Base-by-base conservation (phyloP, 2,797 vertebrate genomes). In the Mallotus villosus region DNA sequence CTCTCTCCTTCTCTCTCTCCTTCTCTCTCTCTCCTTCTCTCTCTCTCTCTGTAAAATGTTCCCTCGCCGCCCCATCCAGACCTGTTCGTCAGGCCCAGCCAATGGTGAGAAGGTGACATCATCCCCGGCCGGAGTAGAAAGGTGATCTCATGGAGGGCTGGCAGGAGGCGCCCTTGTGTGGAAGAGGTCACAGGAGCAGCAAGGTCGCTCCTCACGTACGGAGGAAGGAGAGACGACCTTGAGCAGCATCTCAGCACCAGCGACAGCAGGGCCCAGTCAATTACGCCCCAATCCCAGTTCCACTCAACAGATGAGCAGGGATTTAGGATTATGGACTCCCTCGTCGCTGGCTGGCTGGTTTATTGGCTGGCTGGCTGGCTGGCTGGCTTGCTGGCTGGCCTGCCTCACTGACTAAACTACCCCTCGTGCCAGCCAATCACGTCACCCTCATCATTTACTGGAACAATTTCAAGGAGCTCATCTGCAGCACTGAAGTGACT, bases 71-170 rank as follows among this genome's bases (percentile, higher is more conserved):
- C 64, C 11, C 51, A 17, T 41, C 25, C 62, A 27, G 4, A 55
- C 53, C 9, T 32, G 27, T 66, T 53, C 24, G 62, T 71, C 46
- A 22, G 34, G 27, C 68, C 4, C 29, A 29, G 59, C 17, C 71
- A 63, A 67, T 78, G 27, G 60, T 71, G 57, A 24, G 12, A 17
- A 25, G 21, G 25, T 51, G 64, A 66, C 64, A 51, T 66, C 64
- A 24, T 37, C 46, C 11, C 27, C 11, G 49, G 46, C 71, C 29
- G 63, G 7, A 72, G 41, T 55, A 12, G 51, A 49, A 4, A 37
- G 57, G 70, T 78, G 79, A 82, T 75, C 70, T 81, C 82, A 80
- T 53, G 70, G 67, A 55, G 76, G 34, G 29, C 67, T 51, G 34
- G 55, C 65, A 74, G 67, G 21, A 72, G 64, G 21, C 71, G 70